Evolutionary conservation across 53 echinoderm and acorn worm species (phyloP), one percentile per base, ranked within the genome.

Genomic region (Henricia sp.): DNA sequence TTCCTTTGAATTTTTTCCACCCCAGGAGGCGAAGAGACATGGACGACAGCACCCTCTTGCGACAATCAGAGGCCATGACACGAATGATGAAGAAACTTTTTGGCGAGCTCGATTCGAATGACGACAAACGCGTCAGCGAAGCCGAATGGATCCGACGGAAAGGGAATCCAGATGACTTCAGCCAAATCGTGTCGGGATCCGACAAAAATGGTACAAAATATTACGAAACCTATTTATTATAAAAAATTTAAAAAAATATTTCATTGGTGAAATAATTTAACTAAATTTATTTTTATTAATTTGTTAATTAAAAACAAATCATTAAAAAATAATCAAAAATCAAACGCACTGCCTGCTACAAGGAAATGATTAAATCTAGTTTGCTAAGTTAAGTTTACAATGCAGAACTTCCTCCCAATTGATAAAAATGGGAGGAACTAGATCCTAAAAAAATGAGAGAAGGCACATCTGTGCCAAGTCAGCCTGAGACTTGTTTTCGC

Each of bases 181-280:
- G 33, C 30, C 64, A 48, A 63, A 32, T 78, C 62, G 42, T 78
- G 63, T 32, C 78, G 63, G 24, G 29, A 17, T 78, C 64, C 32
- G 78, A 78, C 78, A 63, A 50, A 62, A 78, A 78, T 41, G 78
- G 78, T 78, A 78, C n/a, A n/a, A n/a, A n/a, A n/a, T n/a, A n/a
- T n/a, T n/a, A n/a, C n/a, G n/a, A n/a, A n/a, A n/a, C n/a, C n/a
- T n/a, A n/a, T n/a, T n/a, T n/a, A n/a, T n/a, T n/a, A n/a, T n/a
- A n/a, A n/a, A n/a, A n/a, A n/a, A n/a, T n/a, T n/a, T n/a, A n/a
- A n/a, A 14, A 8, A 14, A 10, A 10, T 46, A 10, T 46, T 14
- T 46, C 9, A 10, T 46, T 46, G 14, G 14, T 46, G 14, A 46
- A 14, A 14, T 8, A 46, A 46, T 8, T 46, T 46, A 46, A 46